These are phyloP conservation scores for Opisthocomus hoazin DNA, from an alignment of 2,113 vertebrate species.

Conservation along the genomic window DNA sequence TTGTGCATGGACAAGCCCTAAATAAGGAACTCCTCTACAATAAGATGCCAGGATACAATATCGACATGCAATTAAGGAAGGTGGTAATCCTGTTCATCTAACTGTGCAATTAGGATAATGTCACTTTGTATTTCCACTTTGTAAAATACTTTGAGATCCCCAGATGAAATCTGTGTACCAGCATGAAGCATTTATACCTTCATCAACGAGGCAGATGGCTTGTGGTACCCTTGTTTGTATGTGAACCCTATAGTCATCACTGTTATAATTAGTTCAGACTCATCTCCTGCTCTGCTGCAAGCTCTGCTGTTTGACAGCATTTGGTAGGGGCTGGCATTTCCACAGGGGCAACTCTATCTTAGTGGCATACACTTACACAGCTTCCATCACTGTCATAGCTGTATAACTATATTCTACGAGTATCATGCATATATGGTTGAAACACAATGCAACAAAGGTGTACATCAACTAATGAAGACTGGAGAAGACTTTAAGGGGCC, in stretches of 20 bases:
- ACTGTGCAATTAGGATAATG: background rate
- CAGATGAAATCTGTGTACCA: background rate
- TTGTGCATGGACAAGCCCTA: background rate
- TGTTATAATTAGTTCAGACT: background rate
- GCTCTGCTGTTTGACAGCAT: background rate
- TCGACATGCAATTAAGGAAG: background rate
- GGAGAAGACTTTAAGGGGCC: background rate
- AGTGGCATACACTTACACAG: background rate
- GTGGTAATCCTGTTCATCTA: background rate
- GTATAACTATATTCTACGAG: background rate
- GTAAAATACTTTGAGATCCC: background rate
- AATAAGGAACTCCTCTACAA: background rate
- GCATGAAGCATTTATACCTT: background rate
- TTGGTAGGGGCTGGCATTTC: background rate
- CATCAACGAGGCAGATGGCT: background rate
- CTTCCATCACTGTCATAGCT: background rate
- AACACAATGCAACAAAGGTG: rapidly evolving
- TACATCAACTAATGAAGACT: background rate
- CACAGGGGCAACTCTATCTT: background rate
- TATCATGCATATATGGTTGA: background rate
- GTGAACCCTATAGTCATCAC: background rate
- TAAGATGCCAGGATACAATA: background rate
- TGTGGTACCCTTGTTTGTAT: background rate
- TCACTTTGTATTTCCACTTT: background rate
- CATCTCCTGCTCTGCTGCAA: background rate